These are phyloP conservation scores for Sebastiscus tertius DNA, from an alignment of 2,797 vertebrate genomes.

Conservation along the genomic window DNA sequence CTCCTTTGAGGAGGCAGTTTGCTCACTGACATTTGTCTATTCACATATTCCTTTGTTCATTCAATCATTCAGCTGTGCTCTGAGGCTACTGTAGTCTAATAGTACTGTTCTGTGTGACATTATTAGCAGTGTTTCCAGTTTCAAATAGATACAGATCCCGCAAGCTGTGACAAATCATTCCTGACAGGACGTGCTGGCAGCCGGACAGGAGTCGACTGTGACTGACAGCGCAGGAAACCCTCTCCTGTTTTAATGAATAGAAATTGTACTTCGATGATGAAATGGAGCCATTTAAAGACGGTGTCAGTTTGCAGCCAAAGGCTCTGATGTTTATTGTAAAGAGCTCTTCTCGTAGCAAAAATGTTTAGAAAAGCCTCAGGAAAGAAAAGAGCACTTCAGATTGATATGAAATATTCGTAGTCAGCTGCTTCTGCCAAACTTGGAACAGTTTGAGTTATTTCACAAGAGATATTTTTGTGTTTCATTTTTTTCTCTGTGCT, in stretches of 20 bases:
- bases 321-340: not conserved
- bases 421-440: not conserved
- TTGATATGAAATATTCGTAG: not conserved
- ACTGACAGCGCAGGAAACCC: conserved; percentile 33
- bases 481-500: not conserved
- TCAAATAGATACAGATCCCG: conserved; percentile 32
- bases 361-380: not conserved
- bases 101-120: conserved; percentile 3
- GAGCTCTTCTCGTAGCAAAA: not conserved
- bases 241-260: conserved; percentile 10
- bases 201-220: conserved; percentile 32
- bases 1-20: conserved; percentile 5
- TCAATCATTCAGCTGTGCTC: not conserved
- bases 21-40: conserved; percentile 5
- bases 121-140: conserved; percentile 9
- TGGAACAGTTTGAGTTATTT: not conserved
- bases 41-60: conserved; percentile 9
- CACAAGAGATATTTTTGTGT: no score
- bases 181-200: conserved; percentile 34
- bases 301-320: not conserved
- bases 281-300: conserved; percentile 1
- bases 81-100: not conserved
- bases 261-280: conserved; percentile 2
- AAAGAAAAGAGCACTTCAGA: not conserved
- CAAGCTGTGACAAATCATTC: conserved; percentile 40